Evolutionary conservation across 2,888 invertebrate genomes (phyloP), one percentile per base, ranked within the genome.

Genomic region (Penaeus monodon): DNA sequence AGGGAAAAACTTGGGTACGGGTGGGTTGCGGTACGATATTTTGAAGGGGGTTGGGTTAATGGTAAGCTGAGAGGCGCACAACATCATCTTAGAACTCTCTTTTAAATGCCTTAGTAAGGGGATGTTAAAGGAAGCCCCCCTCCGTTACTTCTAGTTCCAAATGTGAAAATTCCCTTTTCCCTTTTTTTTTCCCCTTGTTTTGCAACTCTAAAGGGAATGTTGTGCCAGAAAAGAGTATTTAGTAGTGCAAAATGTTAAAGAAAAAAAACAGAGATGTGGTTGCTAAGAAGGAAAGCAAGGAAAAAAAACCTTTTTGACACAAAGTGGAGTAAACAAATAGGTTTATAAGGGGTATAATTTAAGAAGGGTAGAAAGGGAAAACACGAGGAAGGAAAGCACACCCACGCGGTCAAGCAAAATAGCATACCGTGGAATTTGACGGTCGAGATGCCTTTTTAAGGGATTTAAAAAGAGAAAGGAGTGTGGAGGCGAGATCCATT

Each of bases 11-110:
- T 57, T 70, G 70, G 81, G 81, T 81, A 81, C 57, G 57, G 57
- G 57, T 57, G 57, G 77, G 66, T 77, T 84, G 77, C 84, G 77
- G 84, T 84, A 84, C 84, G 84, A 84, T 76, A 84, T 84, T 84
- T 84, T 66, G 84, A 64, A 38, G 49, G 77, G 83, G 6, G n/a
- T n/a, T 64, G 77, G 76, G 68, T 70, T 80, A 66, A 66, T 64
- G 65, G 64, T n/a, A 38, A n/a, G 64, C 66, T 76, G 44, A 57
- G 57, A 68, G 70, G 27, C 70, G 70, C 70, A 63, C 57, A 77
- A 27, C 74, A 57, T 77, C 77, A 57, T 63, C 77, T 63, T 63
- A 57, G 20, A 63, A 57, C 57, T 57, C 77, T 77, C 57, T 63
- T 57, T 63, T 27, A 17, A 57, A 17, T 17, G 17, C 10, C 17